Conservation (phyloP, 2,113 vertebrate species). For the Arvicanthis niloticus region DNA sequence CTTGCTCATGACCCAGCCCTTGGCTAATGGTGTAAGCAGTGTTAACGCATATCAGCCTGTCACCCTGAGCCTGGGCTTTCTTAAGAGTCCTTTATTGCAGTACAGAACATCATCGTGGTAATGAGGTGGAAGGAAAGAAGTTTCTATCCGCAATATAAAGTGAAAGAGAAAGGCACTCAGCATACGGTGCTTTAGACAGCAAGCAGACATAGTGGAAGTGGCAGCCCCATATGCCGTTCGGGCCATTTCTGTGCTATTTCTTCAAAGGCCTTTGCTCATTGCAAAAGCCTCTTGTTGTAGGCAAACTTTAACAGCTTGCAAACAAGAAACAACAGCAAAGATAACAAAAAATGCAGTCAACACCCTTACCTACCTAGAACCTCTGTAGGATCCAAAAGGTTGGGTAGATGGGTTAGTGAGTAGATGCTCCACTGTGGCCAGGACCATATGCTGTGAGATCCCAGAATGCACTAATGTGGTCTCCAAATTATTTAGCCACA, state of each 20-base stretch:
- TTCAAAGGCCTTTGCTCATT: neutral
- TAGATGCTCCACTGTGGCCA: neutral
- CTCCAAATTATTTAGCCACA: neutral
- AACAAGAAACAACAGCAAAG: neutral
- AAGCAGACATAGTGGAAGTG: neutral
- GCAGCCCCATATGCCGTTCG: neutral
- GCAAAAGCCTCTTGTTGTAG: neutral
- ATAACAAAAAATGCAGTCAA: neutral
- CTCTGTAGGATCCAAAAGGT: neutral
- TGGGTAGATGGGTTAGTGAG: neutral
- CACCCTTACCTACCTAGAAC: neutral
- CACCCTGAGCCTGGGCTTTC: conserved; percentile 34
- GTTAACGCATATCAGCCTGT: neutral
- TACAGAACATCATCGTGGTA: conserved; percentile 45
- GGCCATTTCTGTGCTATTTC: neutral
- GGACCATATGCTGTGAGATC: neutral
- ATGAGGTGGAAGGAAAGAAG: conserved; percentile 53
- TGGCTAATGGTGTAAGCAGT: conserved; percentile 33
- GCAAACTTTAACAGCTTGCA: neutral
- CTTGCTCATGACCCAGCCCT: conserved; percentile 17
- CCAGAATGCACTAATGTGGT: neutral
- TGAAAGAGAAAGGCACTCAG: neutral
- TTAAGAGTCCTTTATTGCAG: conserved; percentile 33
- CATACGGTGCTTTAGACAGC: neutral
- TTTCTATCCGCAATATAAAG: conserved; percentile 39